Evolutionary conservation across 2,888 invertebrate species (phyloP).

Genomic region (Pyrgus malvae): DNA sequence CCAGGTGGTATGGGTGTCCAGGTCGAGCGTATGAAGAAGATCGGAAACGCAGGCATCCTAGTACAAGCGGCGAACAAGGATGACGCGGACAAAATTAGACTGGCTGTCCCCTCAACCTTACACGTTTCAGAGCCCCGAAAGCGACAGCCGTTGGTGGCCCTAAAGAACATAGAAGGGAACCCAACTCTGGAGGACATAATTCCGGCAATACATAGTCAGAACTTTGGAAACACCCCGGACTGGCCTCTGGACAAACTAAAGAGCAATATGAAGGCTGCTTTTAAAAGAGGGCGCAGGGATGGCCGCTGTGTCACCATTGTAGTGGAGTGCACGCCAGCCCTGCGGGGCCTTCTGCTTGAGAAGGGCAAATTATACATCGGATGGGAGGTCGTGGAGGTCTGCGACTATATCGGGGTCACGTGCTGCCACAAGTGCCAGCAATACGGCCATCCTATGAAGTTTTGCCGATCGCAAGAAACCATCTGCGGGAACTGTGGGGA

Average conservation of each 20-base stretch:
- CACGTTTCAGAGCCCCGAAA: not conserved
- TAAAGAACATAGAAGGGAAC: not conserved
- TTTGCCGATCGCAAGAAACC: not conserved
- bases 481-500: constrained; percentile 27
- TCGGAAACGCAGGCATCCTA: not conserved
- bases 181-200: not conserved
- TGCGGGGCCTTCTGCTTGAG: not conserved
- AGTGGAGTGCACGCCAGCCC: not conserved
- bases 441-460: constrained; percentile 33
- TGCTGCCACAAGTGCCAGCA: constrained; percentile 35
- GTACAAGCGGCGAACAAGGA: not conserved
- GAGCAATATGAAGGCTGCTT: not conserved
- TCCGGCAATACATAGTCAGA: not conserved
- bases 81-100: not conserved
- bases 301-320: not conserved
- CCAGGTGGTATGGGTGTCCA: not conserved
- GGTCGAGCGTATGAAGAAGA: not conserved
- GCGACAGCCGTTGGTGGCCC: not conserved
- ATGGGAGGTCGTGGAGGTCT: not conserved
- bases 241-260: not conserved
- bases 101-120: not conserved
- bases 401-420: constrained; percentile 20
- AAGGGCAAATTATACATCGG: not conserved
- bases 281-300: not conserved
- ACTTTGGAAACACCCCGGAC: not conserved